phyloP scores from a whole-genome alignment of 2,113 vertebrate species.

The Lethenteron reissneri region DNA sequence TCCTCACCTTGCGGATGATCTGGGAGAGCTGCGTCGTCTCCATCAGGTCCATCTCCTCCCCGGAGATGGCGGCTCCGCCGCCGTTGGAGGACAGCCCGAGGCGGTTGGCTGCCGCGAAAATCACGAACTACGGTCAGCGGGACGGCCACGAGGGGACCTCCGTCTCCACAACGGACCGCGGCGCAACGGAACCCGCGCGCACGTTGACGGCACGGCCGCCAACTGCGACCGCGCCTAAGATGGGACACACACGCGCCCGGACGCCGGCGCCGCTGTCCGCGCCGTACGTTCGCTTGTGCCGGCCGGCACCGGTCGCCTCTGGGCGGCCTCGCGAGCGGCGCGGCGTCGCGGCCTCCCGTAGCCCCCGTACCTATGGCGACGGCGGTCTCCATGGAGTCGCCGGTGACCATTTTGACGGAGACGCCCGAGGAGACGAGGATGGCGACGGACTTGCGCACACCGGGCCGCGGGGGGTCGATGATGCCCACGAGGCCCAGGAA shows the following conservation, averaged over 20 bases:
- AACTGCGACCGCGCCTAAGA: too few relatives aligned
- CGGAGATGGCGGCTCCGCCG: slow-evolving; percentile 47
- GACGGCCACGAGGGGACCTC: too few relatives aligned
- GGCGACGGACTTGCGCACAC: slow-evolving; percentile 69
- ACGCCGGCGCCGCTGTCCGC: too few relatives aligned
- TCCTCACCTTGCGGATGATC: slow-evolving; percentile 47
- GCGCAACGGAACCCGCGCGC: too few relatives aligned
- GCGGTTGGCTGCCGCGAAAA: slow-evolving; percentile 38
- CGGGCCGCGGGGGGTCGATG: slow-evolving; percentile 64
- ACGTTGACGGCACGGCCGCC: too few relatives aligned
- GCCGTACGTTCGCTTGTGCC: too few relatives aligned
- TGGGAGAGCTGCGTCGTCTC: slow-evolving; percentile 74
- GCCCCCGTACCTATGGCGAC: slow-evolving; percentile 53
- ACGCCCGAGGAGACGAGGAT: slow-evolving; percentile 63
- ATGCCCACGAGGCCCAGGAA: slow-evolving; percentile 85
- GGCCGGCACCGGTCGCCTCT: too few relatives aligned
- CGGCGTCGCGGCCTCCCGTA: too few relatives aligned
- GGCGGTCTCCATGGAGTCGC: slow-evolving; percentile 90
- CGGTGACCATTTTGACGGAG: slow-evolving; percentile 85
- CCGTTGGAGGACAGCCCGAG: slow-evolving; percentile 73
- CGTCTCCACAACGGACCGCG: too few relatives aligned
- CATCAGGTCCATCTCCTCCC: slow-evolving; percentile 69
- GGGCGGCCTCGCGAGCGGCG: too few relatives aligned
- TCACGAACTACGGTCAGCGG: background rate
- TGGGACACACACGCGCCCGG: too few relatives aligned